phyloP scores from a whole-genome alignment of 2,888 invertebrate species.

The Formica aserva region DNA sequence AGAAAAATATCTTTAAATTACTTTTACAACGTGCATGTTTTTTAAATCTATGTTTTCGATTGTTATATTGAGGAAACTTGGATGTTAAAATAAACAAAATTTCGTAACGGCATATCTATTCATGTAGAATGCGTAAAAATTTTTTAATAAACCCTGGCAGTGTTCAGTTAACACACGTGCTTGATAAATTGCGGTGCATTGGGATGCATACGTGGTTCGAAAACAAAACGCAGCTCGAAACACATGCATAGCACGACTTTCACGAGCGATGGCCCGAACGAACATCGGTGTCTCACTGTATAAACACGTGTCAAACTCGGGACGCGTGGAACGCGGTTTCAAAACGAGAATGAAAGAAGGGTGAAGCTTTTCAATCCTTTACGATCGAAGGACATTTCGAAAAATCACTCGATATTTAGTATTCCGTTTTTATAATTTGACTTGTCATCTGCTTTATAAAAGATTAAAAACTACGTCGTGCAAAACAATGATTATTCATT shows the following conservation, averaged over 20 bases:
- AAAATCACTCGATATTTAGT: slow-evolving; percentile 7
- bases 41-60: neutral
- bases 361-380: neutral
- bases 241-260: slow-evolving; percentile 52
- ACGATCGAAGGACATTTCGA: neutral
- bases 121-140: neutral
- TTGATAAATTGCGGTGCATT: slow-evolving; percentile 26
- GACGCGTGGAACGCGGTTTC: slow-evolving; percentile 31
- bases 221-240: slow-evolving; percentile 52
- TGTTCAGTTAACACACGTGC: slow-evolving; percentile 19
- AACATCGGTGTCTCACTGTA: slow-evolving; percentile 46
- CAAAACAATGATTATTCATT: neutral
- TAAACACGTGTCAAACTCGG: slow-evolving; percentile 54
- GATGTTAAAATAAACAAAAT: neutral
- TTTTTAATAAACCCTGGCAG: slow-evolving; percentile 17
- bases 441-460: neutral
- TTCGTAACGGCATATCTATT: neutral
- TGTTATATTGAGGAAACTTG: neutral
- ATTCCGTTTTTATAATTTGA: neutral
- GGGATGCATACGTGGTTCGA: slow-evolving; percentile 35
- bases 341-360: slow-evolving; percentile 9
- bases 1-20: neutral
- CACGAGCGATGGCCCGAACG: slow-evolving; percentile 52
- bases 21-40: neutral
- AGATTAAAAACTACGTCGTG: neutral